Evolutionary conservation across 2,888 invertebrate species (phyloP).

Genomic region (Nebria salina): DNA sequence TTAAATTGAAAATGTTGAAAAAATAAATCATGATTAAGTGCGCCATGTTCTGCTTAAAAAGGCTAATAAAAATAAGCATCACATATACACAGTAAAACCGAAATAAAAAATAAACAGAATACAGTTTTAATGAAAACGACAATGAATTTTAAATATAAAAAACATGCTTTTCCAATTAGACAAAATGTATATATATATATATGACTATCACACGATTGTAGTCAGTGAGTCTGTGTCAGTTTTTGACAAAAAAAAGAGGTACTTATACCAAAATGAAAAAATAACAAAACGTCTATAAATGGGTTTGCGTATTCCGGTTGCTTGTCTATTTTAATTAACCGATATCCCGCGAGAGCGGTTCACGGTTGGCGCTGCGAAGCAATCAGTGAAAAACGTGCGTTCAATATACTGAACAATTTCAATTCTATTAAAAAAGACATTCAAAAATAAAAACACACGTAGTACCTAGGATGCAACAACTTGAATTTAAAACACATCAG

Average conservation of each 20-base stretch:
- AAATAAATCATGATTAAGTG: background rate
- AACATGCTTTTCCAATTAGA: background rate
- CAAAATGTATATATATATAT: background rate
- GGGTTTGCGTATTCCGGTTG: slow-evolving; percentile 30
- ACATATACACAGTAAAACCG: background rate
- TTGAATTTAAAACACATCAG: too few relatives aligned
- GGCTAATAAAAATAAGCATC: background rate
- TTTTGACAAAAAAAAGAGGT: background rate
- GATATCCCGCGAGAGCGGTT: slow-evolving; percentile 26
- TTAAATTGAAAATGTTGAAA: background rate
- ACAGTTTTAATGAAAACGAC: background rate
- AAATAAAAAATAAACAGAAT: background rate
- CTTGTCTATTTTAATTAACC: slow-evolving; percentile 45
- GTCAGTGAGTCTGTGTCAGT: background rate
- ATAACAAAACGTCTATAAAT: slow-evolving; percentile 25
- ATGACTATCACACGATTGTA: background rate
- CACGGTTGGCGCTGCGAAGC: slow-evolving; percentile 10
- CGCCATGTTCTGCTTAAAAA: background rate
- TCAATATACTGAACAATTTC: slow-evolving; percentile 16
- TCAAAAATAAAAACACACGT: background rate
- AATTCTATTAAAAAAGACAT: slow-evolving; percentile 19
- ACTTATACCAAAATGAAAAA: background rate
- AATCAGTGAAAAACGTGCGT: slow-evolving; percentile 22
- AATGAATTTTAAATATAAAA: slow-evolving; percentile 1
- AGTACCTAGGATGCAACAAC: too few relatives aligned